These are phyloP conservation scores for Mactromeris polynyma DNA, from an alignment of 2,888 invertebrate genomes.

Conservation along the genomic window DNA sequence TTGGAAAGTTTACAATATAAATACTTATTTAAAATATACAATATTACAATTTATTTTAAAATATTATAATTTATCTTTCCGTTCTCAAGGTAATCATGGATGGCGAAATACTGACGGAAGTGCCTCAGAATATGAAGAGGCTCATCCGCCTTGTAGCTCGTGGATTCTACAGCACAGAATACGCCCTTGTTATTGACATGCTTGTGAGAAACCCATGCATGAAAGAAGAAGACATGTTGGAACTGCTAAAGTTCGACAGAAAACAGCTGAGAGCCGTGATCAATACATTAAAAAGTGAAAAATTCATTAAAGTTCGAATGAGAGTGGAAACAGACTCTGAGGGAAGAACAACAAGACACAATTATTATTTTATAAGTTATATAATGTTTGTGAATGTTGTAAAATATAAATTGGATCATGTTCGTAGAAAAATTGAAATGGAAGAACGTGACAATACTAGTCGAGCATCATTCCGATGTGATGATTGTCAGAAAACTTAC, in stretches of 20 bases:
- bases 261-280: slow-evolving; percentile 96
- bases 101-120: slow-evolving; percentile 91
- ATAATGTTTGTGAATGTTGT: slow-evolving; percentile 98
- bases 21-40: too few relatives aligned
- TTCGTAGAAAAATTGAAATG: slow-evolving; percentile 97
- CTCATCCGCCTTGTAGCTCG: slow-evolving; percentile 95
- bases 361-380: slow-evolving; percentile 99
- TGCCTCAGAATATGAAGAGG: slow-evolving; percentile 96
- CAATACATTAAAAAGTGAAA: slow-evolving; percentile 93
- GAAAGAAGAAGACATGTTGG: slow-evolving; percentile 90
- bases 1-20: too few relatives aligned
- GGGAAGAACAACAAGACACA: slow-evolving; percentile 97
- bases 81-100: slow-evolving; percentile 73
- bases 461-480: slow-evolving; percentile 97
- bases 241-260: slow-evolving; percentile 96
- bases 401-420: slow-evolving; percentile 98
- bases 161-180: slow-evolving; percentile 97
- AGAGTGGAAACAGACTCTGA: slow-evolving; percentile 98
- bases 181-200: slow-evolving; percentile 97
- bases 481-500: slow-evolving; percentile 96
- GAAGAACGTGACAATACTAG: slow-evolving; percentile 98
- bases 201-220: slow-evolving; percentile 96
- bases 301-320: slow-evolving; percentile 91
- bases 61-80: too few relatives aligned
- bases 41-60: too few relatives aligned